phyloP scores from a whole-genome alignment of 2,797 vertebrate species.

The Lithobates sylvaticus region DNA sequence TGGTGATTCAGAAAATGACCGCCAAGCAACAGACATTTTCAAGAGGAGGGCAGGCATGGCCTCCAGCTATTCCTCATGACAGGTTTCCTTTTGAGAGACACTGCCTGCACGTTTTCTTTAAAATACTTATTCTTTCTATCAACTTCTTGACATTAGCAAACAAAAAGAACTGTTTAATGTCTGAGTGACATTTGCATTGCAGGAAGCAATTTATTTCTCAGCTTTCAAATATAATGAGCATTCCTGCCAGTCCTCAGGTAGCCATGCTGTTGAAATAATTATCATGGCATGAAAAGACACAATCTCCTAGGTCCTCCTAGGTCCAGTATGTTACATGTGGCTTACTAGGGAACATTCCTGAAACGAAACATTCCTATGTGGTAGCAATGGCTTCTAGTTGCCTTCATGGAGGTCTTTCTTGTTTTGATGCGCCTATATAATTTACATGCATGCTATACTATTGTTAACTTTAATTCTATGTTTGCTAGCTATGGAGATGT shows the following conservation, averaged over 20 bases:
- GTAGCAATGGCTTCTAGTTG: constrained; percentile 9
- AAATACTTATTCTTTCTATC: not conserved
- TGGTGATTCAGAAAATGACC: too few species aligned
- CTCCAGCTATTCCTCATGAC: too few species aligned
- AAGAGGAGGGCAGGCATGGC: too few species aligned
- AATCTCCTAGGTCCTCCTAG: not conserved
- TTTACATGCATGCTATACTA: constrained; percentile 32
- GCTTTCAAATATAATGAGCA: not conserved
- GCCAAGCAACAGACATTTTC: too few species aligned
- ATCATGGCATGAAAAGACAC: not conserved
- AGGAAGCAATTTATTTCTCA: not conserved
- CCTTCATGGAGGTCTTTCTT: constrained; percentile 21
- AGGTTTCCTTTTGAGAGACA: too few species aligned
- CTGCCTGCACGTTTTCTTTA: too few species aligned
- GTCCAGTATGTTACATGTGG: constrained; percentile 19
- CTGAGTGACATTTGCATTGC: not conserved
- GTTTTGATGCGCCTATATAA: constrained; percentile 25
- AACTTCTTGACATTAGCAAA: not conserved
- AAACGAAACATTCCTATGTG: constrained; percentile 8
- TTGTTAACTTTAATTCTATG: constrained; percentile 43
- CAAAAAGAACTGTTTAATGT: too few species aligned
- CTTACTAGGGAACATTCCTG: not conserved
- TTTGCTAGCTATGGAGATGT: not conserved
- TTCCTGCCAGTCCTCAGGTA: not conserved
- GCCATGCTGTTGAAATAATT: not conserved